Evolutionary conservation across 1,140 invertebrate genomes (phyloP), one percentile per base, ranked within the genome.

Genomic region (Heliconius congener): DNA sequence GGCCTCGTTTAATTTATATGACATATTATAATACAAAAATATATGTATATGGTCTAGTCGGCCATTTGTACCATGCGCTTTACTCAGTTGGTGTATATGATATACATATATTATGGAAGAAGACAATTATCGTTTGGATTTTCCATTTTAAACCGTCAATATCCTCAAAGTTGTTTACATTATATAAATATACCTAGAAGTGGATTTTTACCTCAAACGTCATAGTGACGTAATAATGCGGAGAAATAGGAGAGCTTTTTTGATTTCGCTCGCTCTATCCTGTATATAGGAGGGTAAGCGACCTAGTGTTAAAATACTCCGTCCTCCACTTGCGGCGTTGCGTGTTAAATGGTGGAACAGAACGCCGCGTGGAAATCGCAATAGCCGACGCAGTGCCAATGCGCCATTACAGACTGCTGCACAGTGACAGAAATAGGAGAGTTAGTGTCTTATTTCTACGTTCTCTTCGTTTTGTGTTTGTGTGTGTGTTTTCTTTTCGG

Each of bases 141-240:
- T 60, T 60, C 55, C 55, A 60, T 23, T 60, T 23, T 1, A 60
- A 3, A 8, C n/a, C 8, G 18, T 23, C n/a, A 60, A 60, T 60
- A 60, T 60, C 55, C 55, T 60, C 55, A 60, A 60, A 23, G 8
- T 60, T 60, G 55, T 60, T 60, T 60, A 60, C 55, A 8, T n/a
- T 60, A 8, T 52, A 52, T 52, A 52, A 46, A 46, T 55, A n/a
- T 55, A 55, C 52, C 52, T 55, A 55, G 19, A 19, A 55, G 6
- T 19, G 19, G n/a, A 60, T 2, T 60, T 60, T 23, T 60, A 23
- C n/a, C 55, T 60, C 55, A 60, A 60, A 60, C n/a, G 19, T 60
- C 55, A 55, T 46, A 52, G 18, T 52, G 50, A 52, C 50, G 19
- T 52, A 52, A 0, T 19, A 18, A 1, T 52, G 50, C 18, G 50